These are phyloP conservation scores for Megathymus violae DNA, from an alignment of 1,140 invertebrate species.

Conservation along the genomic window DNA sequence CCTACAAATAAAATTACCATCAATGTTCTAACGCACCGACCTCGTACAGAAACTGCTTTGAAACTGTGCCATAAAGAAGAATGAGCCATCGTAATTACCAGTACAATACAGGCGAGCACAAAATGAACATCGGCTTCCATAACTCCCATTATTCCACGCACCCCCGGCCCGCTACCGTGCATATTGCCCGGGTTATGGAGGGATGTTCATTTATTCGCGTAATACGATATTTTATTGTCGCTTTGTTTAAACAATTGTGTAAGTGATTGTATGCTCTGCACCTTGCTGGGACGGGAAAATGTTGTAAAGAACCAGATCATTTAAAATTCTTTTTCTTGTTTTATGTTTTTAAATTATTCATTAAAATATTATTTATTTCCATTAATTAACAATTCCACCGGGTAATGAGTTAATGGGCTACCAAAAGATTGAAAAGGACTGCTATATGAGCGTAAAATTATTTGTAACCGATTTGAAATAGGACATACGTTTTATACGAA, in stretches of 20 bases:
- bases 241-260: slow-evolving; percentile 77
- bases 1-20: too few species aligned
- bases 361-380: too few species aligned
- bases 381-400: too few species aligned
- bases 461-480: too few species aligned
- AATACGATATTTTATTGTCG: slow-evolving; percentile 72
- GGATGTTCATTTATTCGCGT: slow-evolving; percentile 67
- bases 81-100: slow-evolving; percentile 39
- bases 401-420: too few species aligned
- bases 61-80: neutral
- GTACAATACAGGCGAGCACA: slow-evolving; percentile 9
- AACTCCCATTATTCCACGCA: slow-evolving; percentile 17
- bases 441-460: too few species aligned
- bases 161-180: slow-evolving; percentile 19
- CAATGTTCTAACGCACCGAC: too few species aligned
- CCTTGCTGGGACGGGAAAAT: slow-evolving; percentile 60
- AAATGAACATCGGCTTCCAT: slow-evolving; percentile 23
- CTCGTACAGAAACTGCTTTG: too few species aligned
- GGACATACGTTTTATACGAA: too few species aligned
- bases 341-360: too few species aligned
- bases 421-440: too few species aligned
- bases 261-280: slow-evolving; percentile 71
- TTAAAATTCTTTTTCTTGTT: neutral
- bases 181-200: slow-evolving; percentile 46
- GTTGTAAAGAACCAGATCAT: slow-evolving; percentile 27